Conservation (phyloP, 2,113 vertebrate genomes). For the Corapipo altera region DNA sequence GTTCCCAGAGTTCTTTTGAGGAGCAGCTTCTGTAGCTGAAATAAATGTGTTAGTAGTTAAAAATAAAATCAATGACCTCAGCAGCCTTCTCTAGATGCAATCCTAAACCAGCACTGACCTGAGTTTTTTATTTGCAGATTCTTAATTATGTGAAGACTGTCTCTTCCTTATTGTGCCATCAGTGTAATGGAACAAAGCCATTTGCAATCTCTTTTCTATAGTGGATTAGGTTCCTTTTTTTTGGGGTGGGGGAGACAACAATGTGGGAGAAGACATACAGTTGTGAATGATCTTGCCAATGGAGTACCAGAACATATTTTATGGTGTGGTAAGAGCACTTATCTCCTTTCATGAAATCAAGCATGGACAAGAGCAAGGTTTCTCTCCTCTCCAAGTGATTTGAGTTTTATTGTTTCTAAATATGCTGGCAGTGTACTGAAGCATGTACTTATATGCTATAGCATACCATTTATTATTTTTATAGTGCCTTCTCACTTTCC, state of each 20-base stretch:
- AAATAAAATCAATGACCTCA: conserved; percentile 28
- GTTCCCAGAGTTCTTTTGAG: conserved; percentile 18
- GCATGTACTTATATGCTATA: neutral
- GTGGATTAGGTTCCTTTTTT: neutral
- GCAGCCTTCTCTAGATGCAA: neutral
- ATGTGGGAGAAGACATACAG: neutral
- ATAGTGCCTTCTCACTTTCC: neutral
- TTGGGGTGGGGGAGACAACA: neutral
- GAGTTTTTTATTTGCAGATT: neutral
- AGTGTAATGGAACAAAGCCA: neutral
- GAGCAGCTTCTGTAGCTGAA: neutral
- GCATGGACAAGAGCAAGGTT: neutral
- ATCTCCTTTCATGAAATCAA: neutral
- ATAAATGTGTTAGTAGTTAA: conserved; percentile 11
- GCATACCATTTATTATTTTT: neutral
- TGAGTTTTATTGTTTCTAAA: neutral
- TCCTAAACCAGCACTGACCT: neutral
- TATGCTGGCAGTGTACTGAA: neutral
- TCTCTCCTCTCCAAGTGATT: neutral
- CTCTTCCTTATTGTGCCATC: neutral
- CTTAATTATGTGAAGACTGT: neutral
- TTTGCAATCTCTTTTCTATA: neutral
- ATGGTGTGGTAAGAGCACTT: neutral
- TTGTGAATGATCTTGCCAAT: neutral
- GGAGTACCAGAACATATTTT: neutral